A percentile compares a stretch with the other conserved stretches of the same genome.
These are phyloP conservation scores for Myxocyprinus asiaticus DNA, from an alignment of 2,113 vertebrate species.

Conservation along the genomic window DNA sequence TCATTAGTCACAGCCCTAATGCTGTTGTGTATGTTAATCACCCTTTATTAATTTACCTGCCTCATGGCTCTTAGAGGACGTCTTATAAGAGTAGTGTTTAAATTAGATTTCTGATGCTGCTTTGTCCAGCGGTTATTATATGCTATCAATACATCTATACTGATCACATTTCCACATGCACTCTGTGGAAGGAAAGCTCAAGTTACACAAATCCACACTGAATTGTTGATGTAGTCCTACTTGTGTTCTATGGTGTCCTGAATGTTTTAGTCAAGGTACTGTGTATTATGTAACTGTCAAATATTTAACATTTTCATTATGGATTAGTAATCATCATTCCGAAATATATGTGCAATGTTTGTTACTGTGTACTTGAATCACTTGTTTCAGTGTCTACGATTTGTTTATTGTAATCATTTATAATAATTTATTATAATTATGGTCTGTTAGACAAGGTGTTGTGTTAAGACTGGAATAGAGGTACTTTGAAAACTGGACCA, in stretches of 20 bases:
- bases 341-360: not conserved
- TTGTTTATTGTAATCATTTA: not conserved
- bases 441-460: not conserved
- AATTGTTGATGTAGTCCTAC: not conserved
- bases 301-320: not conserved
- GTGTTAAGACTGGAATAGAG: not conserved
- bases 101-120: slow-evolving; percentile 7
- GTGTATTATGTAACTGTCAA: not conserved
- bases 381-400: not conserved
- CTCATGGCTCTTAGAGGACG: not conserved
- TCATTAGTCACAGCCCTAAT: not conserved
- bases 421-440: not conserved
- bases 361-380: not conserved
- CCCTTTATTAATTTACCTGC: slow-evolving; percentile 14
- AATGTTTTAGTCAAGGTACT: not conserved
- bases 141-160: not conserved
- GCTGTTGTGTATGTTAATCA: slow-evolving; percentile 21
- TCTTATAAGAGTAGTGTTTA: slow-evolving; percentile 2
- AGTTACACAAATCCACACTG: not conserved
- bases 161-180: not conserved
- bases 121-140: not conserved
- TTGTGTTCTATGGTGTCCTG: not conserved
- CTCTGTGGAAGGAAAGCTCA: not conserved
- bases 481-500: slow-evolving; percentile 9
- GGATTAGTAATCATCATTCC: not conserved